Base-by-base conservation (phyloP, 1,140 invertebrate species). In the Sitophilus oryzae region DNA sequence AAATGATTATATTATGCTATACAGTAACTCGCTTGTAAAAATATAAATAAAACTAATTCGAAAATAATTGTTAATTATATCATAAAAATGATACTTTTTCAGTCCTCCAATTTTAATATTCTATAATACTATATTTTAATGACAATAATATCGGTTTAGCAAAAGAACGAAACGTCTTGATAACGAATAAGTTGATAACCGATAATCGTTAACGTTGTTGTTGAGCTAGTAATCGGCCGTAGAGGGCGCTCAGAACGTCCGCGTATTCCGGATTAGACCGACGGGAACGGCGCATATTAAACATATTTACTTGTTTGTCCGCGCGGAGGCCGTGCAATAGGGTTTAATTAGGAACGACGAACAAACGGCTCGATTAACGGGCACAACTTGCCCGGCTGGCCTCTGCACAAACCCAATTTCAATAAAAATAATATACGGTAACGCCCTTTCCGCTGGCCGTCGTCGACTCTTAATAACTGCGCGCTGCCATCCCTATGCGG, bases 371-470 rank as follows among this genome's bases (percentile, higher is more conserved):
- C 36, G 45, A 49, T 56, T 42, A 44, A 44, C 51, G 23, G 42
- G 40, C 38, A 51, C 52, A 40, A 52, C 52, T 54, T 54, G 52
- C 52, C 42, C n/a, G n/a, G 42, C 16, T 37, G 36, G 53, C 53
- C 47, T 37, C 44, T 56, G 53, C 54, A 50, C 40, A 40, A 51
- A 38, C 47, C 35, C 47, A 56, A 50, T 50, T 50, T 50, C 54
- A 56, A 56, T 56, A 56, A 56, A 56, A 56, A 56, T 56, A 50
- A 56, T 47, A 56, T 50, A 56, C 44, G 46, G 20, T 46, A 43
- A 56, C 47, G 54, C 20, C 38, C 52, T 21, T 14, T 52, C 40
- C 47, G 54, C 30, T 42, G n/a, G n/a, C n/a, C n/a, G n/a, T n/a
- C n/a, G n/a, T 19, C 54, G 46, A 44, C 54, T 56, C 54, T 56